Evolutionary conservation across 2,797 vertebrate genomes (phyloP).

Genomic region (Ceryle rudis): DNA sequence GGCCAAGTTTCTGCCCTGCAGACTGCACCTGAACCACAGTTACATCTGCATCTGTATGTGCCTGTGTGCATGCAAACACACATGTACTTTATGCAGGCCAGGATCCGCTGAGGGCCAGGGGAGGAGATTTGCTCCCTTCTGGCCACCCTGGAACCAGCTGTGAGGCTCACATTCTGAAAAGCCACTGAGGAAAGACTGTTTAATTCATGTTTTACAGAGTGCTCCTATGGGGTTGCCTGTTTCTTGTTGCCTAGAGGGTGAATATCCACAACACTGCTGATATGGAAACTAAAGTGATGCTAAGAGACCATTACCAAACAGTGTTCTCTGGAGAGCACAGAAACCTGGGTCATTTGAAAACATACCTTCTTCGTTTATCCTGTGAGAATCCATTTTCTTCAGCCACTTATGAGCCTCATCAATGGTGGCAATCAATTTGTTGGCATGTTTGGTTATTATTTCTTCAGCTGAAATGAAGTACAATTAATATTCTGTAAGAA

Average conservation of each 20-base stretch:
- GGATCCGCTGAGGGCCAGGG: neutral
- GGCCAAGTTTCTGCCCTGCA: neutral
- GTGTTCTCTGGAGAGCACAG: neutral
- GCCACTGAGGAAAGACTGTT: neutral
- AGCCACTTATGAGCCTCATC: constrained; percentile 68
- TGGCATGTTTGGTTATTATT: constrained; percentile 58
- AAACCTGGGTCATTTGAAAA: neutral
- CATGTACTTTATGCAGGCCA: rapidly evolving
- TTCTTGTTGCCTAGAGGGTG: neutral
- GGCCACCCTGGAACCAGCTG: neutral
- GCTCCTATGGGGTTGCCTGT: neutral
- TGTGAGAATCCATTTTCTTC: constrained; percentile 65
- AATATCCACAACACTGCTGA: neutral
- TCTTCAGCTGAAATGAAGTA: constrained; percentile 73
- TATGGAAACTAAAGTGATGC: neutral
- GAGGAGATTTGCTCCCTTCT: neutral
- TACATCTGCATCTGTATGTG: rapidly evolving
- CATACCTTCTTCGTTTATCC: constrained; percentile 76
- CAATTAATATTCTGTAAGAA: neutral
- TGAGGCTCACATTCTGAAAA: neutral
- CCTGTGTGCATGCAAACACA: too few relatives aligned
- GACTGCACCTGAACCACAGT: neutral
- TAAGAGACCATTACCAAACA: neutral
- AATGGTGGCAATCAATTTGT: constrained; percentile 37
- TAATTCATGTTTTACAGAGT: neutral